Evolutionary conservation across 2,888 invertebrate species (phyloP).

Genomic region (Lamellibrachia columna): DNA sequence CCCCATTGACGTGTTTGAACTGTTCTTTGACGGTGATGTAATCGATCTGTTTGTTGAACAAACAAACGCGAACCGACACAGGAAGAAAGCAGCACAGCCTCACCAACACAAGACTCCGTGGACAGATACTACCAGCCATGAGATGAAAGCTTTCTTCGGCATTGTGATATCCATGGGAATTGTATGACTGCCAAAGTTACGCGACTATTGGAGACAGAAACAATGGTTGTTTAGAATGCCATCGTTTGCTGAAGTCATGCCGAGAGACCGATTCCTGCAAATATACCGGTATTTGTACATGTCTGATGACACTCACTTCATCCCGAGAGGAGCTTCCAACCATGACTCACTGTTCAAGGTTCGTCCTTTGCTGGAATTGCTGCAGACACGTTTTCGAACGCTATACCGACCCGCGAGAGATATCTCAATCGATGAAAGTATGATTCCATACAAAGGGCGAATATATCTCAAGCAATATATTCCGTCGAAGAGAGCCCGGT

Average conservation of each 20-base stretch:
- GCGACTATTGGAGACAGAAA: not conserved
- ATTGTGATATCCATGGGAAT: not conserved
- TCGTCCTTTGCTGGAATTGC: not conserved
- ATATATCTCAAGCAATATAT: not conserved
- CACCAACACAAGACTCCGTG: not conserved
- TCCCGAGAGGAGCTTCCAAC: not conserved
- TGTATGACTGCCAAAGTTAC: not conserved
- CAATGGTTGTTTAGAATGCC: not conserved
- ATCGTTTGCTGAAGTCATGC: not conserved
- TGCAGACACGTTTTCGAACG: not conserved
- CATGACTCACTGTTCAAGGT: not conserved
- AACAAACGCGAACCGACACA: not conserved
- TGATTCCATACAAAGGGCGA: not conserved
- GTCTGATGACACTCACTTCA: not conserved
- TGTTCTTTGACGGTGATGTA: not conserved
- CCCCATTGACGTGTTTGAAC: not conserved
- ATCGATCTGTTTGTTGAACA: not conserved
- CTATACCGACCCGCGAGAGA: not conserved
- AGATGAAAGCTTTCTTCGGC: not conserved
- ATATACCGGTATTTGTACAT: not conserved
- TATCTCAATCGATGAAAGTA: not conserved
- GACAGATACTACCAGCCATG: not conserved
- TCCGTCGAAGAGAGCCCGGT: not conserved
- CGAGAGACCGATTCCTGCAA: not conserved
- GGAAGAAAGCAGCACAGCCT: not conserved